Evolutionary conservation across 2,888 invertebrate species (phyloP).

Genomic region (Zeuzera pyrina): DNA sequence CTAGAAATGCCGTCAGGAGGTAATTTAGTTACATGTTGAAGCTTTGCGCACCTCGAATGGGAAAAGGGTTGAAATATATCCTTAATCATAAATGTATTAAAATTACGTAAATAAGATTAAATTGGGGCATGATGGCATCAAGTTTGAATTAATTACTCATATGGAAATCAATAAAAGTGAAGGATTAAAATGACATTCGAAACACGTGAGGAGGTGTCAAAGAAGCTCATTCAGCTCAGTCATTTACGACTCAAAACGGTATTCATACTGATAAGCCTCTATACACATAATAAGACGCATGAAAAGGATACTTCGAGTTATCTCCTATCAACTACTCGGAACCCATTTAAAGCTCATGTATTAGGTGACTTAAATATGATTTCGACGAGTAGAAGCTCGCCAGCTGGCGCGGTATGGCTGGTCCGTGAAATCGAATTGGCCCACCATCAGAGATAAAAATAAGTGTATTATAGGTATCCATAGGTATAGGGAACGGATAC

Average conservation of each 20-base stretch:
- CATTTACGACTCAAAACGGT: constrained; percentile 1
- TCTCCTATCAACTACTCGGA: neutral
- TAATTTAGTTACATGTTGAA: too few species aligned
- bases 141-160: too few species aligned
- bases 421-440: constrained; percentile 67
- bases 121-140: too few species aligned
- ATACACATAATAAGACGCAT: constrained; percentile 11
- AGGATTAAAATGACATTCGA: too few species aligned
- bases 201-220: too few species aligned
- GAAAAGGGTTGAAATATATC: too few species aligned
- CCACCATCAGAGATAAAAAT: constrained; percentile 63
- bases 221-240: too few species aligned
- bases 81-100: too few species aligned
- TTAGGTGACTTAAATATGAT: constrained; percentile 28
- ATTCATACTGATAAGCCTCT: neutral
- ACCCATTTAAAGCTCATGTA: neutral
- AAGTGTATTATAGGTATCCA: constrained; percentile 28
- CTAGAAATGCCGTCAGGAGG: too few species aligned
- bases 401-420: constrained; percentile 46
- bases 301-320: constrained; percentile 17
- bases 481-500: constrained; percentile 28
- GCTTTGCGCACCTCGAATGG: too few species aligned
- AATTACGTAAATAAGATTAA: too few species aligned
- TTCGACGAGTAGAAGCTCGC: constrained; percentile 30
- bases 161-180: too few species aligned